Evolutionary conservation across 2,797 vertebrate species (phyloP), one percentile per base, ranked within the genome.

Genomic region (Sebastes vulpes): DNA sequence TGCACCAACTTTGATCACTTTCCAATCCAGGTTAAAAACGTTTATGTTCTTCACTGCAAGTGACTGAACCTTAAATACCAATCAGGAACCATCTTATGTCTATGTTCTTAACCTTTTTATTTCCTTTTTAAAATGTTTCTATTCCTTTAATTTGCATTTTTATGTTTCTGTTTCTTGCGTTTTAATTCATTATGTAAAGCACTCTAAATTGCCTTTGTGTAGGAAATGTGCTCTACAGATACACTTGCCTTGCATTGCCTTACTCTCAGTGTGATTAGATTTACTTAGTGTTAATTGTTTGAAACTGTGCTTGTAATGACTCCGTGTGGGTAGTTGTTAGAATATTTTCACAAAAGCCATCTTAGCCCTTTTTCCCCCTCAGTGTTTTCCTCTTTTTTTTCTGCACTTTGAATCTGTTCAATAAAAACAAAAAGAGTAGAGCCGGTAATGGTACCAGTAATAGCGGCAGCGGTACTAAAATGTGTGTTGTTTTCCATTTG

Each of bases 401-500:
- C 38, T 63, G 26, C 14, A 16, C 23, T 67, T 52, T 54, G 4
- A 74, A 18, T 80, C 9, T 46, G 23, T 73, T 85, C 10, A 72
- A 52, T 64, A 71, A 74, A 65, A 82, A 53, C n/a, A 35, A 32
- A 76, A 70, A 65, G 20, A 8, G 66, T 23, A 72, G 50, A 26
- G 59, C 26, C 4, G 0, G 46, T 59, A 72, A 78, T 85, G 32
- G 46, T 31, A 35, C 10, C 58, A 53, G 73, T 65, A 59, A 75
- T 73, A 21, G 50, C 26, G 3, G 42, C 35, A 28, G 32, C 3
- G 11, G 25, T 65, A 52, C 53, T 50, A 53, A 77, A 79, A 83
- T 65, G 46, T 73, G 69, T 63, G 31, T 35, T 1, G 4, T 66
- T 72, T 72, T 61, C 20, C 64, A 65, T 89, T 86, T 91, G 72